These are phyloP conservation scores for Oreochromis grahami DNA, from an alignment of 2,797 vertebrate genomes.

Conservation along the genomic window DNA sequence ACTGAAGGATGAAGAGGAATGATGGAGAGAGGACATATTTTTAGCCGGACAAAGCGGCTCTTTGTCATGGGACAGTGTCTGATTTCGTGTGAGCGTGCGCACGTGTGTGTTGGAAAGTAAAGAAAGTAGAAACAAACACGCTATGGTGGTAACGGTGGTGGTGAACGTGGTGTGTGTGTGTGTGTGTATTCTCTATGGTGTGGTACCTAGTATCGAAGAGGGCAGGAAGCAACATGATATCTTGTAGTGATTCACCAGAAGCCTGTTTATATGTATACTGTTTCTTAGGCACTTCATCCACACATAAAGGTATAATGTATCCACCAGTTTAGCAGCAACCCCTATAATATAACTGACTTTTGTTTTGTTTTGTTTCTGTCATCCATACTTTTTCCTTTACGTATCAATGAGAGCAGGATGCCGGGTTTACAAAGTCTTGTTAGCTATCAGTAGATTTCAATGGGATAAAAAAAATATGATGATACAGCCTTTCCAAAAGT, in stretches of 20 bases:
- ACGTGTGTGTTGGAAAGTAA: background rate
- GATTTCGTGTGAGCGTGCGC: slow-evolving; percentile 41
- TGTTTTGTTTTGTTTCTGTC: background rate
- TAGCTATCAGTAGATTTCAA: background rate
- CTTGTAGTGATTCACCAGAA: background rate
- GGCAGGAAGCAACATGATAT: slow-evolving; percentile 2
- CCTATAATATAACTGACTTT: background rate
- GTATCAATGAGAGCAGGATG: background rate
- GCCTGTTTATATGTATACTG: background rate
- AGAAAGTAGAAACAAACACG: slow-evolving; percentile 14
- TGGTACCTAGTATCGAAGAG: background rate
- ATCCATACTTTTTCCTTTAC: background rate
- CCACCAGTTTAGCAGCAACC: background rate
- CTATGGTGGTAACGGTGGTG: background rate
- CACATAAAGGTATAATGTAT: background rate
- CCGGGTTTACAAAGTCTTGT: background rate
- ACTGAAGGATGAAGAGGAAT: slow-evolving; percentile 19
- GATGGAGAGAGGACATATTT: slow-evolving; percentile 32
- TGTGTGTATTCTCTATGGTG: background rate
- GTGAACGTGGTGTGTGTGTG: background rate
- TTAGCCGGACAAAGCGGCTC: slow-evolving; percentile 67
- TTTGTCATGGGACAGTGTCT: slow-evolving; percentile 67
- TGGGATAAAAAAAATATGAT: background rate
- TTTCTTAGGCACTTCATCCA: background rate
- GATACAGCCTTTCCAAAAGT: background rate